Evolutionary conservation across 2,797 vertebrate species (phyloP).

Genomic region (Oryzias sinensis): DNA sequence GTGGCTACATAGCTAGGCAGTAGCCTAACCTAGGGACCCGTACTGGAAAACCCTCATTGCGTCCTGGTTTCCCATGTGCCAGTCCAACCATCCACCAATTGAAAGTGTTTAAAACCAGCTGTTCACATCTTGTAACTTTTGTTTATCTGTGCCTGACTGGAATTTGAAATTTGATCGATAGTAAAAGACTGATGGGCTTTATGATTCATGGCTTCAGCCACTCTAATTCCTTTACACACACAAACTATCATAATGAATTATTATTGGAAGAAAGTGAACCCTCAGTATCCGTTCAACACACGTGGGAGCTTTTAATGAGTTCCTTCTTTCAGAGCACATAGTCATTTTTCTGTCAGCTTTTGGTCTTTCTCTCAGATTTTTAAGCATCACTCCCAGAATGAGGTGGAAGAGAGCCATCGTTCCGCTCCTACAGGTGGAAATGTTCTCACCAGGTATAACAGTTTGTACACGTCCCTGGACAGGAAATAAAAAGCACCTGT

Average conservation of each 20-base stretch:
- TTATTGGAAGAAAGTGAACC: constrained; percentile 77
- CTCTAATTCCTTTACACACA: constrained; percentile 78
- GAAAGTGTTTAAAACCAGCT: constrained; percentile 23
- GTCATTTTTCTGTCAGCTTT: constrained; percentile 55
- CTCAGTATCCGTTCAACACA: constrained; percentile 80
- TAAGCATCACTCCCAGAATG: constrained; percentile 17
- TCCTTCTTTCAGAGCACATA: constrained; percentile 59
- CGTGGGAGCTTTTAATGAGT: constrained; percentile 75
- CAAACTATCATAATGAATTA: constrained; percentile 82
- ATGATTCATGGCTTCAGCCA: constrained; percentile 77
- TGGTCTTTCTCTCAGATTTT: constrained; percentile 22
- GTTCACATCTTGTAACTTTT: constrained; percentile 40
- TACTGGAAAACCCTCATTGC: no score
- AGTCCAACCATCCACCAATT: no score
- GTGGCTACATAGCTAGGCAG: no score
- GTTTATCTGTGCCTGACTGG: constrained; percentile 65
- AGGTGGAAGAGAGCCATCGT: constrained; percentile 46
- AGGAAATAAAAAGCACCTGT: constrained; percentile 55
- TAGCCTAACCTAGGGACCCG: no score
- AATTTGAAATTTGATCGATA: constrained; percentile 76
- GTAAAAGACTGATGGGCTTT: constrained; percentile 71
- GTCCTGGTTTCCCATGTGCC: no score
- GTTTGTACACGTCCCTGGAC: constrained; percentile 15
- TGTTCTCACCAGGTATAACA: constrained; percentile 13
- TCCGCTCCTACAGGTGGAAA: constrained; percentile 41